Percentiles rank a stretch among this genome's conserved stretches.
phyloP scores from a whole-genome alignment of 2,797 vertebrate genomes.

The Hipposideros larvatus region DNA sequence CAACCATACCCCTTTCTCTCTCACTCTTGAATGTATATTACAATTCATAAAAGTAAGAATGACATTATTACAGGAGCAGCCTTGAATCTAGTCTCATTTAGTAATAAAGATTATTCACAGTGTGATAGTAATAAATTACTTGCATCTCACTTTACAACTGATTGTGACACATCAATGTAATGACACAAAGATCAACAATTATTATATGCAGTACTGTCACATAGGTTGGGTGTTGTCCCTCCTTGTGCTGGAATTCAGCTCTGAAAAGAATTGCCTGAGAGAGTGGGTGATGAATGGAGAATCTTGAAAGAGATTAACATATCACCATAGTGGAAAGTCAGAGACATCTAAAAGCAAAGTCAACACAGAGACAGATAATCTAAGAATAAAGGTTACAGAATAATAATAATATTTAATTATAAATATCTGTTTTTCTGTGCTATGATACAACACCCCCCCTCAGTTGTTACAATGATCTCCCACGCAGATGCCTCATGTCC shows the following conservation, averaged over 20 bases:
- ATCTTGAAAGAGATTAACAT: not conserved
- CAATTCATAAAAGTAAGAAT: not conserved
- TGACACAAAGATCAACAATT: not conserved
- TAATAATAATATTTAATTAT: not conserved
- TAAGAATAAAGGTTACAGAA: not conserved
- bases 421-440: not conserved
- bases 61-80: not conserved
- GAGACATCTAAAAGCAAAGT: not conserved
- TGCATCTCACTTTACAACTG: not conserved
- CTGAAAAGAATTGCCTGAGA: not conserved
- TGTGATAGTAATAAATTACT: not conserved
- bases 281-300: not conserved
- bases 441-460: not conserved
- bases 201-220: not conserved
- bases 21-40: not conserved
- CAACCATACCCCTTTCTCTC: not conserved
- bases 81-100: not conserved
- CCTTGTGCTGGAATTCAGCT: not conserved
- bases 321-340: not conserved
- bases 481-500: not conserved
- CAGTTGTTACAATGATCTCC: not conserved
- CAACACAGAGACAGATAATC: not conserved
- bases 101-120: not conserved
- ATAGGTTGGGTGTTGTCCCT: accelerated
- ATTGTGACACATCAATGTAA: not conserved